phyloP scores from a whole-genome alignment of 2,113 vertebrate species.

The Archocentrus centrarchus region DNA sequence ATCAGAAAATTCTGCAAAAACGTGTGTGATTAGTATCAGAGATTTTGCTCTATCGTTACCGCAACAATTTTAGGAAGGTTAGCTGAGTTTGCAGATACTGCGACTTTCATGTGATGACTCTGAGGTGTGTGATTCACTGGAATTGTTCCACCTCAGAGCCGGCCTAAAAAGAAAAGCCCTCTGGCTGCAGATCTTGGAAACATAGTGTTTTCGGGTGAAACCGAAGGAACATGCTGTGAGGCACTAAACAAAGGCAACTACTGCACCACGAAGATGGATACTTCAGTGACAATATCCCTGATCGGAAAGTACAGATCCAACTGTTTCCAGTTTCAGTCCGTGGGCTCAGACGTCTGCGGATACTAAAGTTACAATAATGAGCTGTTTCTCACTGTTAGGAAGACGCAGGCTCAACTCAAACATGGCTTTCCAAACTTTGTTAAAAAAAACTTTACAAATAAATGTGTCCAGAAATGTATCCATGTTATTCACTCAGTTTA shows the following conservation, averaged over 20 bases:
- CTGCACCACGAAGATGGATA: no score
- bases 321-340: no score
- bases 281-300: no score
- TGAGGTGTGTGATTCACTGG: neutral
- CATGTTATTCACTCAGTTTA: no score
- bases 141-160: accelerated
- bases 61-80: neutral
- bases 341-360: no score
- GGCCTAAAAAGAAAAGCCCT: neutral
- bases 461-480: no score
- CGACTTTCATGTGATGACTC: neutral
- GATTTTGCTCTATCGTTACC: neutral
- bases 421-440: no score
- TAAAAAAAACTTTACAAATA: neutral
- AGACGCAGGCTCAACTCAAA: no score
- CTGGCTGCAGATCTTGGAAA: neutral
- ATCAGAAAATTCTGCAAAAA: neutral
- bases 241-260: no score
- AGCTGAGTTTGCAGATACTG: neutral
- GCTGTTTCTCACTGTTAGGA: no score
- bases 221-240: neutral
- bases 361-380: no score
- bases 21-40: neutral
- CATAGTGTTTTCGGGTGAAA: neutral
- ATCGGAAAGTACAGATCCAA: no score